These are phyloP conservation scores for Thermophis baileyi DNA, from an alignment of 2,113 vertebrate species.

Conservation along the genomic window DNA sequence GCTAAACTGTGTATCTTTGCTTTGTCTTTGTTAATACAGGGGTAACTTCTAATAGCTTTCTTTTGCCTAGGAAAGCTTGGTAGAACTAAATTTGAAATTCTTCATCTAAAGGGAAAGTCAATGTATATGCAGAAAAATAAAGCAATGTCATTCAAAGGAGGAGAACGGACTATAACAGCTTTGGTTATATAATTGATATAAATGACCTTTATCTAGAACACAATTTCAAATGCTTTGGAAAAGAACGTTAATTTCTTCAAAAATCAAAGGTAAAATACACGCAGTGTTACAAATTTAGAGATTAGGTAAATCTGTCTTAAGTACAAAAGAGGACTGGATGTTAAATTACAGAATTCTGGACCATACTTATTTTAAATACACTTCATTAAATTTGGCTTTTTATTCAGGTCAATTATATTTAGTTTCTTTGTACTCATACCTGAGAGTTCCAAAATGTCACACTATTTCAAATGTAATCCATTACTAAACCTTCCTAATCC, in stretches of 20 bases:
- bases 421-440: neutral
- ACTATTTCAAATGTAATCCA: neutral
- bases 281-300: neutral
- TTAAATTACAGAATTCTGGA: neutral
- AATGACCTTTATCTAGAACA: neutral
- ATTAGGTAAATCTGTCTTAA: neutral
- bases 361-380: neutral
- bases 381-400: neutral
- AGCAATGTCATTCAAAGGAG: neutral
- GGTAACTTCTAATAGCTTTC: neutral
- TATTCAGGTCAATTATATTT: neutral
- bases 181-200: neutral
- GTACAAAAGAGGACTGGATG: neutral
- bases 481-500: neutral
- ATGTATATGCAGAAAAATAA: neutral
- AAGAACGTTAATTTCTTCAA: neutral
- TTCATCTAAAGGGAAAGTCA: neutral
- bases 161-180: neutral
- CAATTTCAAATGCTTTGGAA: neutral
- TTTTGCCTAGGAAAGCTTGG: neutral
- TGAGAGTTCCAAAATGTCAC: neutral
- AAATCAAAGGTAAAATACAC: neutral
- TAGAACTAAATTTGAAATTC: neutral
- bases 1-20: constrained; percentile 12
- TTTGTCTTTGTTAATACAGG: constrained; percentile 10